These are phyloP conservation scores for Chlamydotis undulata DNA, from an alignment of 2,113 vertebrate genomes.

Conservation along the genomic window DNA sequence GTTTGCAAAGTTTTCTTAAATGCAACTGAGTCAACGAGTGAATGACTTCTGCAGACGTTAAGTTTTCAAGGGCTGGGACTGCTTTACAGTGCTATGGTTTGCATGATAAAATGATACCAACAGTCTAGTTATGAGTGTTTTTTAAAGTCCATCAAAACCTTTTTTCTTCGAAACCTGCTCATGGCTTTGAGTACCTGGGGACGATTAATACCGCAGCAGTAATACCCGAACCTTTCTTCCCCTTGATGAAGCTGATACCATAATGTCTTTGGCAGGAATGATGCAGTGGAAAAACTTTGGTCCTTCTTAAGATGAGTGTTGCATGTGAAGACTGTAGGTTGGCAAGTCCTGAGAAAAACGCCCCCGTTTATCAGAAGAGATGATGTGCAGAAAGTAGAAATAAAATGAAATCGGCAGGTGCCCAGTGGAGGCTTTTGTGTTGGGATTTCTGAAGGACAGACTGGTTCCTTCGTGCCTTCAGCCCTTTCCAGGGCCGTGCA, in stretches of 20 bases:
- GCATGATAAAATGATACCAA: background rate
- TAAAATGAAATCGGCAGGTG: fast-evolving
- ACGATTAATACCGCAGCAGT: background rate
- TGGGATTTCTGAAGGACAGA: background rate
- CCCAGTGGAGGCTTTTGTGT: fast-evolving
- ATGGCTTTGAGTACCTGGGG: background rate
- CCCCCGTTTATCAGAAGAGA: too few species aligned
- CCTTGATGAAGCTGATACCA: background rate
- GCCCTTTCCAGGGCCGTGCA: background rate
- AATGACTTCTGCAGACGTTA: background rate
- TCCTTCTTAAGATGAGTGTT: background rate
- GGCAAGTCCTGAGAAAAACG: background rate
- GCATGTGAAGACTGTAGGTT: background rate
- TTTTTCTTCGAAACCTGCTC: background rate
- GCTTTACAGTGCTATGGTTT: background rate
- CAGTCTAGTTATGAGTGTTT: background rate
- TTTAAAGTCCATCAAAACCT: background rate
- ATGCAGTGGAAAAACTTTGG: background rate
- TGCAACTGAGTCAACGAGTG: background rate
- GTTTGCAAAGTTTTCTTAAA: background rate
- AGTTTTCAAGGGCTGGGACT: background rate
- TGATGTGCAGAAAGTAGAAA: too few species aligned
- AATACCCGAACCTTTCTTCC: background rate
- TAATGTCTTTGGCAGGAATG: background rate
- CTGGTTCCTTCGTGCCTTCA: fast-evolving